Evolutionary conservation across 2,888 invertebrate genomes (phyloP).

Genomic region (Drosophila tripunctata): DNA sequence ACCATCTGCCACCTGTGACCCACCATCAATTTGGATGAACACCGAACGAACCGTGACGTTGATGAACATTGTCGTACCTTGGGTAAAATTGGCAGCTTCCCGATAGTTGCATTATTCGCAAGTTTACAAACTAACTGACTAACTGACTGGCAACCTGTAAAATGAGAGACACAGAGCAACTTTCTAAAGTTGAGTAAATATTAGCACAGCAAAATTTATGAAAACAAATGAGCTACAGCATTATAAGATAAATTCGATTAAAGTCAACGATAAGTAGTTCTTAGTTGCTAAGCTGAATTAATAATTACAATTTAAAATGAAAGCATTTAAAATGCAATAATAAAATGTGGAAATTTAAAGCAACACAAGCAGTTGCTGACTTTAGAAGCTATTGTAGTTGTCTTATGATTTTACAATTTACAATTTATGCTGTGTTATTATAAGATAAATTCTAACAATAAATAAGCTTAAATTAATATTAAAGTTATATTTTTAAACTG

Average conservation of each 20-base stretch:
- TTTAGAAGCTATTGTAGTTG: too few relatives aligned
- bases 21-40: slow-evolving; percentile 10
- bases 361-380: too few relatives aligned
- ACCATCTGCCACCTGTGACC: slow-evolving; percentile 2
- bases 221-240: slow-evolving; percentile 26
- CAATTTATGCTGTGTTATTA: too few relatives aligned
- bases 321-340: background rate
- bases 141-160: background rate
- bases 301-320: background rate
- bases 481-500: too few relatives aligned
- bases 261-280: background rate
- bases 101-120: slow-evolving; percentile 55
- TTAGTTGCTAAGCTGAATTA: background rate
- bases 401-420: too few relatives aligned
- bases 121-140: slow-evolving; percentile 27
- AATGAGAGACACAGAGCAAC: background rate
- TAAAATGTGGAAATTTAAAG: background rate
- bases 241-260: slow-evolving; percentile 26
- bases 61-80: slow-evolving; percentile 41
- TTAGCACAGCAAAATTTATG: slow-evolving; percentile 40
- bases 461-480: too few relatives aligned
- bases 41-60: slow-evolving; percentile 27
- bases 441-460: too few relatives aligned
- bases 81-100: slow-evolving; percentile 53
- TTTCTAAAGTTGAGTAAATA: slow-evolving; percentile 42